Base-by-base conservation (phyloP, 2,113 vertebrate species). In the Hemibagrus wyckioides region DNA sequence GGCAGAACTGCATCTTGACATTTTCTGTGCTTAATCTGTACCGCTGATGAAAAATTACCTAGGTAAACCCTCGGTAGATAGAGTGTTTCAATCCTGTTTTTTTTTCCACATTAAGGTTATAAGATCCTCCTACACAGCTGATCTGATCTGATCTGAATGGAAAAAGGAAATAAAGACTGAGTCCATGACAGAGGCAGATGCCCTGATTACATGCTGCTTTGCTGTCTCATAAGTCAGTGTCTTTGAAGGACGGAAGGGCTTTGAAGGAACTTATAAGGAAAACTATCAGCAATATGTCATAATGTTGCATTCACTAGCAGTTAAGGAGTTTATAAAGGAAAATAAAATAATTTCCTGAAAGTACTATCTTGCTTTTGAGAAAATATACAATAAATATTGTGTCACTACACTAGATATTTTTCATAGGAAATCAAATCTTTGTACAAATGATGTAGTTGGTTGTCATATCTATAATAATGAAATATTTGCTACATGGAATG, bases 201-300 rank as follows among this genome's bases (percentile, higher is more conserved):
- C 30, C 52, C 19, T 57, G 52, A 25, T 56, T 23, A 23, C 48
- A 54, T 79, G n/a, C 17, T 54, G 28, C 76, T 14, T 54, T 33
- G n/a, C 76, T 21, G 48, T 79, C 48, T 80, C n/a, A 80, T 56
- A 41, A 80, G 52, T 80, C 52, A 39, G 52, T 80, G 79, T 57
- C 52, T 39, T 80, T 54, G n/a, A 57, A 57, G 79, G 30, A 19
- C 36, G 77, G 3, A 44, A 30, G 30, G 52, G n/a, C 48, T 77
- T 39, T 14, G 71, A 14, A 30, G 10, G 25, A 1, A 52, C 76
- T 30, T 79, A 56, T 23, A 80, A 80, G 30, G 54, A 80, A 80
- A 36, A 8, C 19, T 25, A 80, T 57, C 50, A 33, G 48, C 76
- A 80, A 80, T 21, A 33, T 4, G 17, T 80, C 77, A 36, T 33